Base-by-base conservation (phyloP, 1,140 invertebrate genomes). In the Saccostrea glomerata region DNA sequence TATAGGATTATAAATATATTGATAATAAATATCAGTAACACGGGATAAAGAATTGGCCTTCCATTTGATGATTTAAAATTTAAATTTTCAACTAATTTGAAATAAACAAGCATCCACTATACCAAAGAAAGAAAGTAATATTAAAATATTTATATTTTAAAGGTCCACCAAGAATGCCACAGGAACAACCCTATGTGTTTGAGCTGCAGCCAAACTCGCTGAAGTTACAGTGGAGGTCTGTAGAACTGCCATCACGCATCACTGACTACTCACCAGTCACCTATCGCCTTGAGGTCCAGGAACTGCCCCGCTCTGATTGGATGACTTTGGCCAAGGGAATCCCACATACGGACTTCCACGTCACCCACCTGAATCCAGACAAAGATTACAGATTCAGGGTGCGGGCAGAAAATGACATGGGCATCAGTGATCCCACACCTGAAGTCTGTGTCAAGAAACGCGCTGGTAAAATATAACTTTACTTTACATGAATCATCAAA, bases 351-450 rank as follows among this genome's bases (percentile, higher is more conserved):
- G 92, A 93, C 83, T 92, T 92, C 88, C 88, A 91, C 30, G 90
- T 93, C 17, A 92, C 90, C 0, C 91, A 91, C 56, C 91, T 94
- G 17, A 87, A 90, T 7, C 93, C 94, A 54, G 92, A 93, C 40
- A 88, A 91, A 56, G 93, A 94, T 40, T 94, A 94, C 85, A 87
- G 86, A 17, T 93, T 94, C 92, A 88, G 94, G 60, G 90, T 94
- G 17, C 47, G 93, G 47, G 99, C 99, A 23, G 98, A 99, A 94
- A 99, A 99, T 95, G 98, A 99, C 23, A 94, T 91, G 77, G 94
- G 94, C 20, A 47, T 93, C 15, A 93, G 93, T 89, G 94, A 94
- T 84, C 94, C 94, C 3, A 94, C 94, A 11, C 92, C 92, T 17
- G 84, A 93, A 6, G 91, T 94, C 9, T 66, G 88, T n/a, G 70